phyloP scores from a whole-genome alignment of 2,888 invertebrate genomes.

The Caenorhabditis uteleia region DNA sequence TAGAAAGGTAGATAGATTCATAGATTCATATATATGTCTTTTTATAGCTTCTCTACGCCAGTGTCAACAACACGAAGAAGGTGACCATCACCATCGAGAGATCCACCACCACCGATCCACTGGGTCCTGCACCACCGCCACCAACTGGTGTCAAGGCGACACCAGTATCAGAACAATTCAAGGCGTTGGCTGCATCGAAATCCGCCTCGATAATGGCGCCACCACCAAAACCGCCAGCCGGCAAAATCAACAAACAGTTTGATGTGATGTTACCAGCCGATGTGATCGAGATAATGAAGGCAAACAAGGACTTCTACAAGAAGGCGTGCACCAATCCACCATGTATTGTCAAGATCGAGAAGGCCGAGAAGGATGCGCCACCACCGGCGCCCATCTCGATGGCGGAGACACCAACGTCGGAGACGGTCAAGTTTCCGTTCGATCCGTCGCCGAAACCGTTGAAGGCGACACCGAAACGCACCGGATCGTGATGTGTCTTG shows the following conservation, averaged over 20 bases:
- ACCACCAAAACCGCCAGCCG: neutral
- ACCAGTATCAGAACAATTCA: slow-evolving; percentile 1
- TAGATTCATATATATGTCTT: neutral
- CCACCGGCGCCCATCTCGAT: neutral
- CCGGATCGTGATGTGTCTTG: slow-evolving; percentile 35
- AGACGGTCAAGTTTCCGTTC: slow-evolving; percentile 42
- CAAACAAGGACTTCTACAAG: slow-evolving; percentile 47
- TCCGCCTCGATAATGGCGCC: slow-evolving; percentile 13
- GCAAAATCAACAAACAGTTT: slow-evolving; percentile 30
- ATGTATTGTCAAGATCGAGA: slow-evolving; percentile 34
- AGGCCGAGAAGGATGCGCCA: too few species aligned
- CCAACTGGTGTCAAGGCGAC: slow-evolving; percentile 22
- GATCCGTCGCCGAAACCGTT: slow-evolving; percentile 52
- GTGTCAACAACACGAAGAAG: slow-evolving; percentile 44
- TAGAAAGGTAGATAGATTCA: too few species aligned
- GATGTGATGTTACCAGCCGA: slow-evolving; percentile 46
- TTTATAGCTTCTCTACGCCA: slow-evolving; percentile 40
- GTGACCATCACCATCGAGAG: slow-evolving; percentile 50
- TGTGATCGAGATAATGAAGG: slow-evolving; percentile 53
- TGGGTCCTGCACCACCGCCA: slow-evolving; percentile 37
- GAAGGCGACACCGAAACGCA: slow-evolving; percentile 49
- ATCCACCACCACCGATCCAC: slow-evolving; percentile 18
- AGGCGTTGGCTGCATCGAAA: slow-evolving; percentile 24
- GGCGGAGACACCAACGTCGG: neutral
- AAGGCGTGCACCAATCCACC: slow-evolving; percentile 31